Conservation (phyloP, 2,113 vertebrate species). For the Sturnira hondurensis region DNA sequence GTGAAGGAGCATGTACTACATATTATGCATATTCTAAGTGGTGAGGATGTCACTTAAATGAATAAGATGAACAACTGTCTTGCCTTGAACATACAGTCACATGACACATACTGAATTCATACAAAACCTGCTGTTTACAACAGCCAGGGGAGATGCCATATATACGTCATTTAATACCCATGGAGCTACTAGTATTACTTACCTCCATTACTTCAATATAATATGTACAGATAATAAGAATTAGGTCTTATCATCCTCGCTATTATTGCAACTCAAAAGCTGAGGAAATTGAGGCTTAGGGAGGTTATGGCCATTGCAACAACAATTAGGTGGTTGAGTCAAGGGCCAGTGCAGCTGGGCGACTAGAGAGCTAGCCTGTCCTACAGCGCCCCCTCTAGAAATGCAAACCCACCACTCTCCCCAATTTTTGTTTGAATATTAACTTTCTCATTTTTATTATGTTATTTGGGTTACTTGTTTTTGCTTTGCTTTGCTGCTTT, state of each 20-base stretch:
- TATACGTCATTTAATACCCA: background rate
- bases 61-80: background rate
- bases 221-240: background rate
- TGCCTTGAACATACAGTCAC: background rate
- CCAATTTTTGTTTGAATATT: background rate
- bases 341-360: background rate
- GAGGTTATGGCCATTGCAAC: background rate
- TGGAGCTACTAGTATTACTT: background rate
- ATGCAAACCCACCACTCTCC: background rate
- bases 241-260: conserved; percentile 29
- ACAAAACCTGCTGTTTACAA: background rate
- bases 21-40: background rate
- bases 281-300: background rate
- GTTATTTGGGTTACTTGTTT: background rate
- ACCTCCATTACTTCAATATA: background rate
- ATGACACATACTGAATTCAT: background rate
- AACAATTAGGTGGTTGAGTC: conserved; percentile 1
- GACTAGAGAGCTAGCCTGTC: background rate
- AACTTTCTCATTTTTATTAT: background rate
- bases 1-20: background rate
- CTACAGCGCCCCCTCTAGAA: background rate
- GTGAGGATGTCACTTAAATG: background rate
- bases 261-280: conserved; percentile 5
- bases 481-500: background rate
- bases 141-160: background rate